These are phyloP conservation scores for Bagarius yarrelli DNA, from an alignment of 2,113 vertebrate species.

Conservation along the genomic window DNA sequence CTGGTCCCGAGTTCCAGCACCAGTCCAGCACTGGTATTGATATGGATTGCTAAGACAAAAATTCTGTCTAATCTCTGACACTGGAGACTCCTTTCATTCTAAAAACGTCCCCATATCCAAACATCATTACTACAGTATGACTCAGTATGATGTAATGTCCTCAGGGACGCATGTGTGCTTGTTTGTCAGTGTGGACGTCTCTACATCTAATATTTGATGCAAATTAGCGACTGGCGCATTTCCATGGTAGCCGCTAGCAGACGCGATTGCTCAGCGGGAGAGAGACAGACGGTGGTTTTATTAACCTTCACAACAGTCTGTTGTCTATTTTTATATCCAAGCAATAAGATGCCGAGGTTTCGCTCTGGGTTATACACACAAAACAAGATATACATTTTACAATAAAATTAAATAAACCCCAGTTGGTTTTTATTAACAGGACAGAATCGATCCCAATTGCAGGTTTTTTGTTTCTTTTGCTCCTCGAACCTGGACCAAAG, in stretches of 20 bases:
- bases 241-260: conserved; percentile 62
- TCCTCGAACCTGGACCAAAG: not conserved
- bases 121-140: no score
- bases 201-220: conserved; percentile 64
- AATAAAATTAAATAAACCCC: no score
- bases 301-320: conserved; percentile 71
- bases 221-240: conserved; percentile 63
- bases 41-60: no score
- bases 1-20: no score
- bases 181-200: conserved; percentile 53
- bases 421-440: no score
- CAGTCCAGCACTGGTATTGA: no score
- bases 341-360: conserved; percentile 56
- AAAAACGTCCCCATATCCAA: no score
- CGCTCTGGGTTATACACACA: no score
- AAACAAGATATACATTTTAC: no score
- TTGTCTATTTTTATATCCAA: conserved; percentile 65
- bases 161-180: conserved; percentile 1
- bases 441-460: not conserved
- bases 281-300: conserved; percentile 61
- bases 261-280: conserved; percentile 41
- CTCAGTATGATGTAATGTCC: not conserved
- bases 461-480: not conserved
- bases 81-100: not conserved
- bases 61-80: no score